Percentiles rank a stretch among this genome's conserved stretches.
Evolutionary conservation across 2,797 vertebrate species (phyloP).

Genomic region (Cetoscarus ocellatus): DNA sequence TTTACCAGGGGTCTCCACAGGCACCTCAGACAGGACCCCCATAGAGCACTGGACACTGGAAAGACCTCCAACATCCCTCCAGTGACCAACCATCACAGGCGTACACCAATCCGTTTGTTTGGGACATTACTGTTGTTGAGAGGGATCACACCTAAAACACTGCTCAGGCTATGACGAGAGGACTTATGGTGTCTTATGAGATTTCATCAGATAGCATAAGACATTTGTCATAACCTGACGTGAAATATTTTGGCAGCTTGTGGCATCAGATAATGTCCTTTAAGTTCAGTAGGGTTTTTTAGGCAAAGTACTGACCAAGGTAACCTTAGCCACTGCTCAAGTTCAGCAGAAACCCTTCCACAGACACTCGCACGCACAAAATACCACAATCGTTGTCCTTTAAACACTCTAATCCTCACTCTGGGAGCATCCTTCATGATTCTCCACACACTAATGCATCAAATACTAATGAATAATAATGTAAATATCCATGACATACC

Average conservation of each 20-base stretch:
- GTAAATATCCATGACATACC: slow-evolving; percentile 81
- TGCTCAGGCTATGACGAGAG: slow-evolving; percentile 71
- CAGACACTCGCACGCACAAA: slow-evolving; percentile 71
- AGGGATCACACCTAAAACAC: slow-evolving; percentile 65
- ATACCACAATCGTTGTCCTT: slow-evolving; percentile 71
- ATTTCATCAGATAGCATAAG: slow-evolving; percentile 67
- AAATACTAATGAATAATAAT: slow-evolving; percentile 82
- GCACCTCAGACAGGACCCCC: slow-evolving; percentile 68
- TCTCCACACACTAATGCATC: slow-evolving; percentile 78
- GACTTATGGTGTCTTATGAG: slow-evolving; percentile 71
- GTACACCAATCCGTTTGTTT: slow-evolving; percentile 67
- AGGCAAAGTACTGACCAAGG: slow-evolving; percentile 67
- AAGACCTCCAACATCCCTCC: slow-evolving; percentile 61
- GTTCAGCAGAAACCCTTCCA: slow-evolving; percentile 76
- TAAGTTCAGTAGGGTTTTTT: slow-evolving; percentile 63
- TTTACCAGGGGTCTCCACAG: slow-evolving; percentile 72
- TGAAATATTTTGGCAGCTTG: slow-evolving; percentile 80
- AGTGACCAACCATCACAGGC: slow-evolving; percentile 59
- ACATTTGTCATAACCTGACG: slow-evolving; percentile 73
- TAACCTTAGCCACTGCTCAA: slow-evolving; percentile 71
- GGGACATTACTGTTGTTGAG: slow-evolving; percentile 76
- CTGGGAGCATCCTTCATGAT: slow-evolving; percentile 69
- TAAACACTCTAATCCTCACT: slow-evolving; percentile 78
- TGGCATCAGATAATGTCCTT: slow-evolving; percentile 75
- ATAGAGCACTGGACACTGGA: slow-evolving; percentile 57